Base-by-base conservation (phyloP, 1,140 invertebrate species). In the Caenorhabditis remanei region DNA sequence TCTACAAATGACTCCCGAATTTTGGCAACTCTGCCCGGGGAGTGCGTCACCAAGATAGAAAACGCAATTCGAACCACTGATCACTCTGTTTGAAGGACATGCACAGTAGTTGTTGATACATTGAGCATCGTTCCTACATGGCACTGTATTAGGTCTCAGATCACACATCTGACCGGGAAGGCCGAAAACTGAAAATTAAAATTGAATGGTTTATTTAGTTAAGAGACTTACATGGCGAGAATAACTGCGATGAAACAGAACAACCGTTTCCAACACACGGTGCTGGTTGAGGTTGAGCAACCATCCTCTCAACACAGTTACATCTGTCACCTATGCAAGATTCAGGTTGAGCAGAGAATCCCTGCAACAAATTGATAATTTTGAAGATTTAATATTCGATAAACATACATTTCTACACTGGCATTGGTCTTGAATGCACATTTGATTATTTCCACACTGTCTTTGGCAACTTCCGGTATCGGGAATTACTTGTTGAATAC, bases 71-170 rank as follows among this genome's bases (percentile, higher is more conserved):
- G 55, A 83, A 40, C 67, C 83, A 50, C 55, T 48, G 41, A 89
- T 50, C 2, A 89, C 85, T 43, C 85, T 46, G 55, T 87, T 88
- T 19, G 79, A 63, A 4, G 88, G 75, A 50, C 88, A 89, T 41
- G 65, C 56, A 82, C 88, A 89, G 13, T 65, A 61, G 41, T 67
- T 88, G 43, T 88, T 89, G 85, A 88, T 61, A 61, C 88, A 89
- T 48, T 65, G 83, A 7, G 87, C 87, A 16, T 65, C 43, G 40
- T 82, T 82, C 53, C 87, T 43, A 32, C 87, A 87, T 21, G 71
- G 75, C 9, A 56, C 41, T 2, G 86, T 50, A 3, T 58, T 71
- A 1, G 79, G 79, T 24, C 86, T 48, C 24, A 79, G 41, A 41
- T 87, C 86, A n/a, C 86, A 87, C 46, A 58, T 71, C 55, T 87